These are phyloP conservation scores for Chiloscyllium plagiosum DNA, from an alignment of 2,113 vertebrate species.

Conservation along the genomic window DNA sequence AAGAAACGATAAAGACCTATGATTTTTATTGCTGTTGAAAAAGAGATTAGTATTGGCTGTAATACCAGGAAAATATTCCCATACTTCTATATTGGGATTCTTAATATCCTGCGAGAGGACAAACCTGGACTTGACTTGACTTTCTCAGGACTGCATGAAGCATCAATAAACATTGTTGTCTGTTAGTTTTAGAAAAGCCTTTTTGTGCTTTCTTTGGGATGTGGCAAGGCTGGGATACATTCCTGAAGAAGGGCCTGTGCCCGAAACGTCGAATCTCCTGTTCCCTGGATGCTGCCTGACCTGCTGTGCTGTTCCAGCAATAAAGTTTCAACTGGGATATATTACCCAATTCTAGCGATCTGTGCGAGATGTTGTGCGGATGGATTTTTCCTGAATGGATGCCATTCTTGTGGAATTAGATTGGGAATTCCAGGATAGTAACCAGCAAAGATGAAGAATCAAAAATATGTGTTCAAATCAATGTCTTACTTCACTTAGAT, in stretches of 20 bases:
- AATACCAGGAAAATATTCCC: background rate
- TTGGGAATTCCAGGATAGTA: background rate
- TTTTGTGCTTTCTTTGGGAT: background rate
- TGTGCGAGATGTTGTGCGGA: background rate
- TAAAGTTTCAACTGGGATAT: too few species aligned
- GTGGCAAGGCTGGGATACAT: background rate
- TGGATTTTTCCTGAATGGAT: background rate
- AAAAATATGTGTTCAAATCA: background rate
- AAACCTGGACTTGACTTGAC: background rate
- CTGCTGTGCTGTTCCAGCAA: too few species aligned
- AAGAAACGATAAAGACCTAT: background rate
- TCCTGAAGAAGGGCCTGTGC: too few species aligned
- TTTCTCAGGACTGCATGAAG: background rate
- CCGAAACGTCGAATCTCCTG: too few species aligned
- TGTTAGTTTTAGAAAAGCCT: background rate
- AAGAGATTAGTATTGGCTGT: background rate
- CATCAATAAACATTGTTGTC: background rate
- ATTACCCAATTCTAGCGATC: background rate
- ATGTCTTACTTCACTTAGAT: background rate
- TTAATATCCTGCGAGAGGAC: background rate
- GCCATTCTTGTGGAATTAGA: background rate
- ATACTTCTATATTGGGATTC: background rate
- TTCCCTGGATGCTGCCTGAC: too few species aligned
- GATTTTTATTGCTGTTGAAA: background rate
- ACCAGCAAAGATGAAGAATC: background rate